phyloP scores from a whole-genome alignment of 2,888 invertebrate genomes.

The Cinara cedri region DNA sequence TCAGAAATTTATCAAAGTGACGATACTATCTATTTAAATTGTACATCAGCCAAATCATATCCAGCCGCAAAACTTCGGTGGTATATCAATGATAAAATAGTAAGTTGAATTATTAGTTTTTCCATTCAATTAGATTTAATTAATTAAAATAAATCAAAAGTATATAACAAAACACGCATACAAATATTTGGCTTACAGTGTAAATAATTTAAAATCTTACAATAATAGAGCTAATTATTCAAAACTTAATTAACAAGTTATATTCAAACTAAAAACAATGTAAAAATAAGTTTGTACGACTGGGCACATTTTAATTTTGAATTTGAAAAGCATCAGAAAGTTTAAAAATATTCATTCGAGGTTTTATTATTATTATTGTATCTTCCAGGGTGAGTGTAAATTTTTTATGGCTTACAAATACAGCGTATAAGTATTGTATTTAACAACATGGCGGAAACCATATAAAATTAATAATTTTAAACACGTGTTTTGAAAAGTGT shows the following conservation, averaged over 20 bases:
- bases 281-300: neutral
- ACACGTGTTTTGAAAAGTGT: no score
- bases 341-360: conserved; percentile 9
- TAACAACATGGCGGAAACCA: neutral
- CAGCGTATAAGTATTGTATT: neutral
- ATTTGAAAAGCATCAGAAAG: conserved; percentile 29
- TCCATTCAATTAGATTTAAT: neutral
- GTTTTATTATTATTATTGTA: no score
- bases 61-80: conserved; percentile 77
- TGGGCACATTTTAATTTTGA: neutral
- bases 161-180: neutral
- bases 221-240: conserved; percentile 37
- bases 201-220: neutral
- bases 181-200: no score
- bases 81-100: conserved; percentile 81
- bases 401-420: neutral
- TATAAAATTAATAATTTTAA: no score
- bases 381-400: neutral
- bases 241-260: conserved; percentile 27
- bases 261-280: conserved; percentile 8
- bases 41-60: conserved; percentile 78
- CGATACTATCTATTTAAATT: conserved; percentile 76
- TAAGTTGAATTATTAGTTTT: conserved; percentile 62
- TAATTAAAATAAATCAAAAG: neutral
- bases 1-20: conserved; percentile 76